phyloP scores from a whole-genome alignment of 2,888 invertebrate species.

The Hemaris fuciformis region DNA sequence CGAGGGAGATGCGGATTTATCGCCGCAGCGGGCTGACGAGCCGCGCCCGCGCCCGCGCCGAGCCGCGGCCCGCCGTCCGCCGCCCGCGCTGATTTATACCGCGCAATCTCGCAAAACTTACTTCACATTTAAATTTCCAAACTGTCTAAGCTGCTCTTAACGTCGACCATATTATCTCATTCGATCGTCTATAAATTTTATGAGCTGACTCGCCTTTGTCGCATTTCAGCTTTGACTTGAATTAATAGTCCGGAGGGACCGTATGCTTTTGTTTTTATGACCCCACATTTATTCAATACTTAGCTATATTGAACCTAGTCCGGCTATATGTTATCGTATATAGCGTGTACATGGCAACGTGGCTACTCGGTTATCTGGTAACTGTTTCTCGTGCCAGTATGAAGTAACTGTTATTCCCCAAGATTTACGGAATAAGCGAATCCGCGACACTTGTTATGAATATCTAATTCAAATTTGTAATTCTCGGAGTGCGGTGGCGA shows the following conservation, averaged over 20 bases:
- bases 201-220: slow-evolving; percentile 78
- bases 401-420: slow-evolving; percentile 56
- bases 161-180: slow-evolving; percentile 81
- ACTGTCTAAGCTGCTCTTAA: slow-evolving; percentile 82
- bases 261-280: slow-evolving; percentile 57
- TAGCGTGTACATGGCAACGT: slow-evolving; percentile 27
- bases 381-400: slow-evolving; percentile 47
- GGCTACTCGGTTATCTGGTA: slow-evolving; percentile 26
- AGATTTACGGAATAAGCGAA: slow-evolving; percentile 70
- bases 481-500: slow-evolving; percentile 74
- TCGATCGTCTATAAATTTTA: slow-evolving; percentile 82
- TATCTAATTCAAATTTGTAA: slow-evolving; percentile 78
- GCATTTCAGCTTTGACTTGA: slow-evolving; percentile 68
- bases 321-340: slow-evolving; percentile 29
- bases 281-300: slow-evolving; percentile 33
- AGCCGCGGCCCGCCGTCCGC: slow-evolving; percentile 41
- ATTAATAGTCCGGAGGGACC: slow-evolving; percentile 69
- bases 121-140: slow-evolving; percentile 82
- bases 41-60: slow-evolving; percentile 43
- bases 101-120: slow-evolving; percentile 82
- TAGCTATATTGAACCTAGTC: slow-evolving; percentile 4
- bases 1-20: slow-evolving; percentile 78
- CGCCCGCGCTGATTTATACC: slow-evolving; percentile 76
- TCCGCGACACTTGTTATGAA: slow-evolving; percentile 75
- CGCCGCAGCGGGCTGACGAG: slow-evolving; percentile 63